A percentile compares a stretch with the other conserved stretches of the same genome.
Conservation (phyloP, 1,140 invertebrate species). For the Tetramorium alpestre region DNA sequence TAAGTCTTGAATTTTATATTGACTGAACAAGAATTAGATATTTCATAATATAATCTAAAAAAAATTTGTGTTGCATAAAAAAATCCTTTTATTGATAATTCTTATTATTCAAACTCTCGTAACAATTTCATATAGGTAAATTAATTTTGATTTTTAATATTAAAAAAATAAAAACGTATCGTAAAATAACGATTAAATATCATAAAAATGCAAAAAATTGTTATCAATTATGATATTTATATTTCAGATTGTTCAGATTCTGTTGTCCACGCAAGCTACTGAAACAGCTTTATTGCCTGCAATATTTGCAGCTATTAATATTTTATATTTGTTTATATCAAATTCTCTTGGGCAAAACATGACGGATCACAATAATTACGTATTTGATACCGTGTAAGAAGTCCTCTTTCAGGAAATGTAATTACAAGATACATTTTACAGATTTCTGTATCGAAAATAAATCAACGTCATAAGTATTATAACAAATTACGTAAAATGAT, state of each 20-base stretch:
- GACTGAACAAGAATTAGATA: not conserved
- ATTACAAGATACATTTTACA: not conserved
- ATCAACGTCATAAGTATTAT: not conserved
- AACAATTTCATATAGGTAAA: too few species aligned
- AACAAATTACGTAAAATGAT: not conserved
- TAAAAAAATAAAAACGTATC: not conserved
- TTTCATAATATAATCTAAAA: too few species aligned
- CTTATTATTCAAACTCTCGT: too few species aligned
- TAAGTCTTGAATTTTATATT: not conserved
- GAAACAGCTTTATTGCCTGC: too few species aligned
- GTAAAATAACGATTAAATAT: not conserved
- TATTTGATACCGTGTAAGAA: conserved; percentile 30
- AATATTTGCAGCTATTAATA: not conserved
- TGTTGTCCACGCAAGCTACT: not conserved
- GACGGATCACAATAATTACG: not conserved
- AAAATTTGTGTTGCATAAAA: too few species aligned
- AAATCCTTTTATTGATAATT: too few species aligned
- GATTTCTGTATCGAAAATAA: not conserved
- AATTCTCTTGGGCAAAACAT: not conserved
- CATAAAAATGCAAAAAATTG: not conserved
- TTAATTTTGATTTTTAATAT: too few species aligned
- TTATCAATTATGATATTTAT: not conserved
- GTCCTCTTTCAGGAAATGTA: not conserved
- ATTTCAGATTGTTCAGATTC: conserved; percentile 3
- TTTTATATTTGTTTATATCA: not conserved